Percentiles rank a stretch among this genome's conserved stretches.
phyloP scores from a whole-genome alignment of 2,113 vertebrate genomes.

The Erythrolamprus reginae region DNA sequence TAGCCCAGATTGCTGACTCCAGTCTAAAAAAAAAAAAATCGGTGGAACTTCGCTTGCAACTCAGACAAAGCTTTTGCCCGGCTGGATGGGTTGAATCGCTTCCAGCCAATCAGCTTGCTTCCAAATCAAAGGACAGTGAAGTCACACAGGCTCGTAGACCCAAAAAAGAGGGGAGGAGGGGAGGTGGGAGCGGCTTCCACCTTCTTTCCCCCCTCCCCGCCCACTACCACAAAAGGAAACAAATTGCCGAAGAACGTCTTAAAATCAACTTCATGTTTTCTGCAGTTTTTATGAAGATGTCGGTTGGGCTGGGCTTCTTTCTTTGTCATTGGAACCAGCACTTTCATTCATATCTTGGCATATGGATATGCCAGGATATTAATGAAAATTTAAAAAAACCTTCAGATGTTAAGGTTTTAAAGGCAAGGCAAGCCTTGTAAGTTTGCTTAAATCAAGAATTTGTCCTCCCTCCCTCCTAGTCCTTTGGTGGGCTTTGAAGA shows the following conservation, averaged over 20 bases:
- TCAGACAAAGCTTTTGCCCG: slow-evolving; percentile 75
- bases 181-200: not conserved
- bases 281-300: slow-evolving; percentile 33
- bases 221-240: slow-evolving; percentile 51
- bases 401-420: slow-evolving; percentile 39
- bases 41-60: slow-evolving; percentile 73
- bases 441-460: slow-evolving; percentile 41
- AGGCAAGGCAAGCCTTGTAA: slow-evolving; percentile 9
- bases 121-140: slow-evolving; percentile 70
- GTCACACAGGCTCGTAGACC: slow-evolving; percentile 46
- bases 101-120: slow-evolving; percentile 73
- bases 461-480: not conserved
- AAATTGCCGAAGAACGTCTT: slow-evolving; percentile 65
- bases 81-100: slow-evolving; percentile 67
- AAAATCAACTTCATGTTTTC: slow-evolving; percentile 54
- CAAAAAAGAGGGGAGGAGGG: not conserved
- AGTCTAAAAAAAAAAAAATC: slow-evolving; percentile 55
- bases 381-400: too few relatives aligned
- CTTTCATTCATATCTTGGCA: slow-evolving; percentile 23
- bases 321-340: slow-evolving; percentile 44
- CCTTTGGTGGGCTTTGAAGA: not conserved
- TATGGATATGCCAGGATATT: too few relatives aligned
- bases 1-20: slow-evolving; percentile 70
- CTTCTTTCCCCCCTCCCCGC: slow-evolving; percentile 11
- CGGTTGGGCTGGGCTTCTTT: not conserved